Base-by-base conservation (phyloP, 2,113 vertebrate species). In the Saccopteryx bilineata region DNA sequence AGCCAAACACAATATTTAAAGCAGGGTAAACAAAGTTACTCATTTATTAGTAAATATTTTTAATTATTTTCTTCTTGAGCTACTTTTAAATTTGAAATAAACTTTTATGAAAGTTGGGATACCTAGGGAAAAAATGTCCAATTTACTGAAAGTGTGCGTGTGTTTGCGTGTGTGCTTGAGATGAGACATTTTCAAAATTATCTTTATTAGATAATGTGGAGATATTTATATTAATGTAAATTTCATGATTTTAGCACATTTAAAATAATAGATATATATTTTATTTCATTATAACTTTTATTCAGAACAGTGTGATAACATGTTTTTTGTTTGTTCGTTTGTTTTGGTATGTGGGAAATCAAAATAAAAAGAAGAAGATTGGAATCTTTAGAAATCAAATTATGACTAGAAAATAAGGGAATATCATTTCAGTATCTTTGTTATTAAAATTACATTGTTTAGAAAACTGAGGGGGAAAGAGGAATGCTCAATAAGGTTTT, bases 41-140 rank as follows among this genome's bases (percentile, higher is more conserved):
- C 86, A 94, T 90, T 96, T 97, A 97, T 95, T 97, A 76, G 93
- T 96, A 96, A 96, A 96, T 76, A 97, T 83, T 89, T 82, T 94
- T 91, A 94, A 87, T 79, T 66, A 50, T 82, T 95, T 96, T 78
- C 39, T 96, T 88, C 58, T 66, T 81, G 63, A 90, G 46, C 31
- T 96, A 18, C 85, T 75, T 93, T 96, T 92, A 63, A 83, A 83
- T 23, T 87, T 79, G 46, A 94, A 95, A 84, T 91, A 56, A 96
- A 12, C 2, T 28, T 8, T 96, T 81, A 72, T 61, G 50, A 95
- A 92, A 95, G 83, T 68, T 58, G 3, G 21, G 23, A 46, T 76
- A 75, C 74, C 18, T 91, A 39, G 61, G 33, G 56, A 69, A 69
- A 95, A 96, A 85, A 54, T 69, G 10, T 74, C 21, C 58, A 82